Base-by-base conservation (phyloP, 2,113 vertebrate species). In the Boleophthalmus pectinirostris region DNA sequence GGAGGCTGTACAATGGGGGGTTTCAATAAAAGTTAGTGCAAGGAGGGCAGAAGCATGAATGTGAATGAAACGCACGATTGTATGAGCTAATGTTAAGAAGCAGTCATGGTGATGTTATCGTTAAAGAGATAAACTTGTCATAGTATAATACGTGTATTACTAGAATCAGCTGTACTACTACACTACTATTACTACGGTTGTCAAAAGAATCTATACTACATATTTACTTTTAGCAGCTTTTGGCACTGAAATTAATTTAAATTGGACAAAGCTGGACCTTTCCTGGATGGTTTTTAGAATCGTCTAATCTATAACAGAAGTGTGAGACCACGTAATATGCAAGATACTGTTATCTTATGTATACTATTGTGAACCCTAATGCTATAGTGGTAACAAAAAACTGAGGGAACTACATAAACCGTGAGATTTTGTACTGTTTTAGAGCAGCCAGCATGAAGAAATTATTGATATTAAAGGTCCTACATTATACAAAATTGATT, bases 1-100 rank as follows among this genome's bases (percentile, higher is more conserved):
- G 73, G 65, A 49, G 57, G 24, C 47, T 64, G 70, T 16, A 76
- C 18, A 9, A 61, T 74, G 69, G 29, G 25, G n/a, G 21, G 43
- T n/a, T 46, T 2, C 11, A 33, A 33, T 23, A 74, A 54, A 72
- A 3, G 24, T 78, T 68, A 47, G 33, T 45, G 56, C 51, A 53
- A 18, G 6, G 18, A 10, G 43, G 68, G 45, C 1, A 33, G 57
- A 51, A 18, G 61, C 8, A 4, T 60, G 25, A 10, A 16, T 65
- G 68, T 46, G 11, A 60, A 35, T 24, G 53, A 46, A 29, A 71
- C 3, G 10, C 51, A 45, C 45, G 35, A 10, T 0, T 13, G 45
- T 25, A 8, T 6, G 14, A 61, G 5, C 4, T 5, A 38, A 8
- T 63, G 25, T 70, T 5, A 54, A 54, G 33, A 69, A 21, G 3